Conservation (phyloP, 2,113 vertebrate species). For the Heptranchias perlo region DNA sequence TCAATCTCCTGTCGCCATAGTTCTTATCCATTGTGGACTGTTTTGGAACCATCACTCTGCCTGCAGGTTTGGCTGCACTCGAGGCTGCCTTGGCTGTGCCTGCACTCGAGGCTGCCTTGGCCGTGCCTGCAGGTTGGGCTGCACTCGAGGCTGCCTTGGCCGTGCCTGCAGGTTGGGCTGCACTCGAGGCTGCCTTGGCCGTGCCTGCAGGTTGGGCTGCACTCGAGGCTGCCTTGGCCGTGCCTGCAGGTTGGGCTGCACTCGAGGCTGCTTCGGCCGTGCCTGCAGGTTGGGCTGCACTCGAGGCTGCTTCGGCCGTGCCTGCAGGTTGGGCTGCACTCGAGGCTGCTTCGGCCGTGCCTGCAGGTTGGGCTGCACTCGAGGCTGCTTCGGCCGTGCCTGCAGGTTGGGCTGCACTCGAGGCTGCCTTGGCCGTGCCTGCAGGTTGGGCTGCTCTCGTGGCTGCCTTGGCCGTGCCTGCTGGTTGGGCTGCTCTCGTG, state of each 20-base stretch:
- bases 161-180: not conserved
- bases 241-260: not conserved
- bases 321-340: no score
- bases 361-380: no score
- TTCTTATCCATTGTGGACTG: not conserved
- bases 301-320: fast-evolving
- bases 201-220: not conserved
- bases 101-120: not conserved
- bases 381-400: no score
- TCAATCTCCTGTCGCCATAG: not conserved
- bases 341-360: no score
- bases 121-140: not conserved
- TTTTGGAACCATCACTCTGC: no score
- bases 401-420: not conserved
- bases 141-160: not conserved
- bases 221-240: fast-evolving
- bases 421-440: not conserved
- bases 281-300: not conserved
- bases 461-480: not conserved
- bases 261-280: not conserved
- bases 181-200: no score
- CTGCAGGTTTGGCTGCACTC: not conserved
- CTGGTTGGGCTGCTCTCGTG: not conserved
- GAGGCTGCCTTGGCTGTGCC: not conserved
- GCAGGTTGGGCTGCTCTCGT: not conserved